Conservation (phyloP, 2,888 invertebrate genomes). For the Rotaria socialis region DNA sequence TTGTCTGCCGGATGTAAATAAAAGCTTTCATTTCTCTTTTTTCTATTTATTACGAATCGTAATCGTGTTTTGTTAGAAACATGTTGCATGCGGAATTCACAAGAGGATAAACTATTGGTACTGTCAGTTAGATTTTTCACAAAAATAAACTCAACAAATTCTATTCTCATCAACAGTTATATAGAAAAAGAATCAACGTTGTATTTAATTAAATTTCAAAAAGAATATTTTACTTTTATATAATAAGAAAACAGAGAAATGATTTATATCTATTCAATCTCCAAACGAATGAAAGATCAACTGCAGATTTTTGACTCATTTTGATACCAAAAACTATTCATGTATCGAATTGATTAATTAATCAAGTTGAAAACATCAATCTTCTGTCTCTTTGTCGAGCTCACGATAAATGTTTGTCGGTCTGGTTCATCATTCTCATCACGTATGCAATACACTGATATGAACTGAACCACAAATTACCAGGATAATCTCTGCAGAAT, state of each 20-base stretch:
- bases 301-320: no score
- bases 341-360: no score
- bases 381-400: no score
- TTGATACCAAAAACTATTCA: no score
- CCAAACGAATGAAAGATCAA: no score
- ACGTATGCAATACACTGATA: no score
- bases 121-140: not conserved
- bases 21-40: not conserved
- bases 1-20: not conserved
- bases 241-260: not conserved
- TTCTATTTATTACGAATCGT: no score
- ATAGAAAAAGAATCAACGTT: not conserved
- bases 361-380: no score
- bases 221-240: not conserved
- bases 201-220: not conserved
- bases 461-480: no score
- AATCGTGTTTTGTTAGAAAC: not conserved
- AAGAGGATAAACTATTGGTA: not conserved
- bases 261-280: not conserved
- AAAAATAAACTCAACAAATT: not conserved
- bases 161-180: not conserved
- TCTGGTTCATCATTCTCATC: no score
- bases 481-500: no score
- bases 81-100: not conserved
- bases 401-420: no score